Percentiles rank a stretch among this genome's conserved stretches.
Conservation (phyloP, 2,797 vertebrate species). For the Urosaurus nigricauda region DNA sequence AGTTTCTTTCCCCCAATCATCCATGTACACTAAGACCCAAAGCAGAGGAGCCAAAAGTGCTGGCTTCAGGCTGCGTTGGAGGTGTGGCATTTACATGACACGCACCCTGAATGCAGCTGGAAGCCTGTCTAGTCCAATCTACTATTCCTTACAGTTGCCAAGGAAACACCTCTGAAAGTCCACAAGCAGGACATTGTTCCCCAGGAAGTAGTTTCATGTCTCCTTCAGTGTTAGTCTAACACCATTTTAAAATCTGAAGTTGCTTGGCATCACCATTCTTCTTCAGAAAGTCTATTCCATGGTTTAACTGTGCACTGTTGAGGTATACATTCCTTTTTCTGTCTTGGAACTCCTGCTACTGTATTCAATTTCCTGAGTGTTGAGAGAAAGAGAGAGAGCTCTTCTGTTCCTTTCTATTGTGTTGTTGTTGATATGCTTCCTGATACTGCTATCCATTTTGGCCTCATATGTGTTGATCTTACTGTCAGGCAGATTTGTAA, state of each 20-base stretch:
- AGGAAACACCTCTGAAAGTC: not conserved
- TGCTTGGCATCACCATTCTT: not conserved
- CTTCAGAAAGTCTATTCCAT: not conserved
- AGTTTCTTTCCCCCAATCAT: not conserved
- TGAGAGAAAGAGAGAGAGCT: not conserved
- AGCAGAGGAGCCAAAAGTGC: no score
- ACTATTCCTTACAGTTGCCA: not conserved
- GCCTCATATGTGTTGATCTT: not conserved
- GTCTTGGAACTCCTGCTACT: not conserved
- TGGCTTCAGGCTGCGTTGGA: no score
- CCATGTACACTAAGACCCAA: not conserved
- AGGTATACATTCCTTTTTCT: not conserved
- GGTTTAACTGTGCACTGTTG: not conserved
- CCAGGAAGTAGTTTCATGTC: not conserved
- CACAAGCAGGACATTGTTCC: not conserved
- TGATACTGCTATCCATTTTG: not conserved
- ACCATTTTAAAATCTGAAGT: not conserved
- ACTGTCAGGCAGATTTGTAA: not conserved
- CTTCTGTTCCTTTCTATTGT: no score
- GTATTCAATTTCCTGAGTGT: not conserved
- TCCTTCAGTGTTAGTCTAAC: not conserved
- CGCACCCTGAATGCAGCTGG: no score
- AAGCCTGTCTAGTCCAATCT: not conserved
- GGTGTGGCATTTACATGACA: no score
- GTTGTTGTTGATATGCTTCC: not conserved